These are phyloP conservation scores for Trematocara marginatum DNA, from an alignment of 2,113 vertebrate genomes.

Conservation along the genomic window DNA sequence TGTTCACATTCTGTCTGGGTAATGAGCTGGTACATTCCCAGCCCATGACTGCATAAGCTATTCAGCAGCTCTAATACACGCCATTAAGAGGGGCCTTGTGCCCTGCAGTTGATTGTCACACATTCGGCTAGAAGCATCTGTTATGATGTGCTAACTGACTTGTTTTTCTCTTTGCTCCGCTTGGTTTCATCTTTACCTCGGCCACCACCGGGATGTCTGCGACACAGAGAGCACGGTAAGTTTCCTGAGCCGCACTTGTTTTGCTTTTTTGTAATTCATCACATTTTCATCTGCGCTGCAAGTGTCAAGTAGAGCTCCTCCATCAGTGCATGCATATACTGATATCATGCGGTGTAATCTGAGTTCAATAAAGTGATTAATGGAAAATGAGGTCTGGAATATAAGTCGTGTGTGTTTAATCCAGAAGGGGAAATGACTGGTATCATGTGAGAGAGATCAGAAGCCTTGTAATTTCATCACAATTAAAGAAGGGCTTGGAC, in stretches of 20 bases:
- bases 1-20: slow-evolving; percentile 66
- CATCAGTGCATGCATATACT: slow-evolving; percentile 9
- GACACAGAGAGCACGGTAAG: slow-evolving; percentile 86
- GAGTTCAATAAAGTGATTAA: slow-evolving; percentile 62
- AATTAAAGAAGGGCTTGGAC: slow-evolving; percentile 69
- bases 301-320: neutral
- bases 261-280: slow-evolving; percentile 1
- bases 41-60: slow-evolving; percentile 59
- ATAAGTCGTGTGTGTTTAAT: slow-evolving; percentile 56
- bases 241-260: slow-evolving; percentile 30
- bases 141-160: slow-evolving; percentile 59
- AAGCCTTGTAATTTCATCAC: slow-evolving; percentile 73
- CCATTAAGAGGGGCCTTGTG: slow-evolving; percentile 55
- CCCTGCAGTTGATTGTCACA: slow-evolving; percentile 51
- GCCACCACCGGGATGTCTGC: slow-evolving; percentile 14
- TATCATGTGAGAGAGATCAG: slow-evolving; percentile 71
- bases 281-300: neutral
- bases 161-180: slow-evolving; percentile 59
- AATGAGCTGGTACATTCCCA: slow-evolving; percentile 70
- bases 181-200: slow-evolving; percentile 50
- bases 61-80: slow-evolving; percentile 48
- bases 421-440: slow-evolving; percentile 66
- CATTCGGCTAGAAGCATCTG: slow-evolving; percentile 48
- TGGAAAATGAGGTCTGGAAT: slow-evolving; percentile 61
- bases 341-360: slow-evolving; percentile 47